Evolutionary conservation across 2,797 vertebrate species (phyloP).

Genomic region (Gymnocypris eckloni): DNA sequence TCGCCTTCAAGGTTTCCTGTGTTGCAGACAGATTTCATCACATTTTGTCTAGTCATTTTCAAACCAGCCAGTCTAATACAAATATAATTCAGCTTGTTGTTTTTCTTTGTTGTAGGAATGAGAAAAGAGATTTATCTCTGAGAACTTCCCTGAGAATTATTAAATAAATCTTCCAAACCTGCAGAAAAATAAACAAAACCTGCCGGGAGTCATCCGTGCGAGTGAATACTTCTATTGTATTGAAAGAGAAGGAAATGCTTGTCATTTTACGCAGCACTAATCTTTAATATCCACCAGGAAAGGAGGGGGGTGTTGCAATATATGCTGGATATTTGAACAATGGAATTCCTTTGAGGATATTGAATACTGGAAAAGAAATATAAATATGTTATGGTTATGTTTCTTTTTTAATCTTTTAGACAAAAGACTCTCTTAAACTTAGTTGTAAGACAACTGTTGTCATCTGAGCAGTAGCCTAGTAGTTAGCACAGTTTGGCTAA

Average conservation of each 20-base stretch:
- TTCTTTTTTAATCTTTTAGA: background rate
- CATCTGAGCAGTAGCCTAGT: background rate
- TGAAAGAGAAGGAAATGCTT: slow-evolving; percentile 35
- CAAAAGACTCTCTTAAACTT: background rate
- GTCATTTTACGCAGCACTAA: background rate
- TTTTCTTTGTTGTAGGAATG: slow-evolving; percentile 30
- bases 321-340: background rate
- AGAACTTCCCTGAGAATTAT: slow-evolving; percentile 4
- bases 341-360: background rate
- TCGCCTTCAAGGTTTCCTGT: background rate
- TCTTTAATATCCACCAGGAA: background rate
- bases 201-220: background rate
- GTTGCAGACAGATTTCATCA: background rate
- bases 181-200: background rate
- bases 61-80: background rate
- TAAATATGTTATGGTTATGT: background rate
- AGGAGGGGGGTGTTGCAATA: background rate
- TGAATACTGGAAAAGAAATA: background rate
- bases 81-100: slow-evolving; percentile 1
- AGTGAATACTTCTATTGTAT: slow-evolving; percentile 8
- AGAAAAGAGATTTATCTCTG: slow-evolving; percentile 6
- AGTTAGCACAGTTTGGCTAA: background rate
- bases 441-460: background rate
- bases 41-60: background rate
- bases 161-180: background rate